Conservation (phyloP, 2,888 invertebrate species). For the Galeopsomyia nigrocyanea region DNA sequence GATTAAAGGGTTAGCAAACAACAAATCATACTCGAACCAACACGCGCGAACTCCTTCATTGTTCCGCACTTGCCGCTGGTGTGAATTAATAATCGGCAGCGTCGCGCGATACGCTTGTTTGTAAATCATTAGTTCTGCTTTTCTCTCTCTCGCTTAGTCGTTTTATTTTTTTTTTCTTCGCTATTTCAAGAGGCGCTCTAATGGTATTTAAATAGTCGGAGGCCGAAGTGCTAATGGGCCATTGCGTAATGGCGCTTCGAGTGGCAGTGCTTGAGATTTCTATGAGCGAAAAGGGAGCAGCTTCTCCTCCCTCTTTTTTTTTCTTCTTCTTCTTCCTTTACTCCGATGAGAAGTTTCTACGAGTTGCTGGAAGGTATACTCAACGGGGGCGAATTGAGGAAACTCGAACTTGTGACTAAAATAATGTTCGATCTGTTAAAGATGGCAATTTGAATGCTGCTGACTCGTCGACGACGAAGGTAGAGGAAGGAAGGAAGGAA, state of each 20-base stretch:
- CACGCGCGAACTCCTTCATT: neutral
- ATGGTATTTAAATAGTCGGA: conserved; percentile 3
- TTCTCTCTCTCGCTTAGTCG: too few relatives aligned
- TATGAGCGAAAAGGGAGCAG: conserved; percentile 1
- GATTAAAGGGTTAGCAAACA: neutral
- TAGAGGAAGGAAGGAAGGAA: too few relatives aligned
- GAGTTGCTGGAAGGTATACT: too few relatives aligned
- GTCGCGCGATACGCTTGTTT: conserved; percentile 28
- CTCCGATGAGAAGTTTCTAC: too few relatives aligned
- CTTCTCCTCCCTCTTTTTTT: too few relatives aligned
- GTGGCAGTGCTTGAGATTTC: neutral
- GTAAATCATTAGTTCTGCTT: conserved; percentile 37
- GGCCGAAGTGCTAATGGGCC: neutral
- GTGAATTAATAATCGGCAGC: conserved; percentile 36
- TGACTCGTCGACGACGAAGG: too few relatives aligned
- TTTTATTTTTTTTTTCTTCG: neutral
- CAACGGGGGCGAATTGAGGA: too few relatives aligned
- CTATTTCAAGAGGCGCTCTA: neutral
- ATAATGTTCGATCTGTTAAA: too few relatives aligned
- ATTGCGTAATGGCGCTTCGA: neutral
- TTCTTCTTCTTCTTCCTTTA: too few relatives aligned
- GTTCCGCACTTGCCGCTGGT: neutral
- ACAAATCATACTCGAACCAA: neutral
- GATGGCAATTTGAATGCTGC: too few relatives aligned
- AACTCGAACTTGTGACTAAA: too few relatives aligned